Conservation (phyloP, 2,888 invertebrate genomes). For the Drosophila mimetica region DNA sequence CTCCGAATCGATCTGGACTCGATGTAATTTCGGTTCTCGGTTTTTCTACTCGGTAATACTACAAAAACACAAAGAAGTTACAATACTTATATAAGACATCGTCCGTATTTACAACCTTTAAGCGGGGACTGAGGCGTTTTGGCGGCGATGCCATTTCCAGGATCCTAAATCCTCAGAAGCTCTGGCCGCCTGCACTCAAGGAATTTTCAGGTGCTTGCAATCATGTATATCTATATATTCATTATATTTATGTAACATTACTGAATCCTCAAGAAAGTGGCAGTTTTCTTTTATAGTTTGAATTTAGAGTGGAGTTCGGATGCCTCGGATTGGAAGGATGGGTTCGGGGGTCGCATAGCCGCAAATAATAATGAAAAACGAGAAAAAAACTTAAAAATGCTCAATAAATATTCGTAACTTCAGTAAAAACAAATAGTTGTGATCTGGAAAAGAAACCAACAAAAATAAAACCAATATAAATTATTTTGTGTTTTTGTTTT, state of each 20-base stretch:
- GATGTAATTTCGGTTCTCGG: conserved; percentile 30
- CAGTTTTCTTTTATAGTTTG: conserved; percentile 31
- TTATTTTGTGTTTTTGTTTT: conserved; percentile 47
- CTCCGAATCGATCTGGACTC: conserved; percentile 12
- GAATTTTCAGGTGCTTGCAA: conserved; percentile 20
- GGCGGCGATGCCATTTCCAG: neutral
- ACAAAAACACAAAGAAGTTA: conserved; percentile 57
- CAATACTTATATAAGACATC: conserved; percentile 70
- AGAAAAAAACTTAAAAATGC: neutral
- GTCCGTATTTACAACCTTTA: conserved; percentile 37
- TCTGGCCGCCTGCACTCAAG: conserved; percentile 11
- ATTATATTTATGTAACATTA: conserved; percentile 23
- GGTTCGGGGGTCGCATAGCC: neutral
- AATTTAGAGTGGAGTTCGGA: neutral
- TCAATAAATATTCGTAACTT: neutral
- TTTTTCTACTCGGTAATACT: conserved; percentile 16
- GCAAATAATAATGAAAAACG: neutral
- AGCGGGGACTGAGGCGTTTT: conserved; percentile 21
- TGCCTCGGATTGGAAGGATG: conserved; percentile 2
- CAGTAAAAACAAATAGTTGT: neutral
- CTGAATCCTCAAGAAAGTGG: conserved; percentile 46
- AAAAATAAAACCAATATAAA: conserved; percentile 62
- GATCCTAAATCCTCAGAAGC: neutral
- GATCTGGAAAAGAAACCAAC: conserved; percentile 16
- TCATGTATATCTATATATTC: conserved; percentile 30